Conservation (phyloP, 2,888 invertebrate species). For the Copidosoma aretas region DNA sequence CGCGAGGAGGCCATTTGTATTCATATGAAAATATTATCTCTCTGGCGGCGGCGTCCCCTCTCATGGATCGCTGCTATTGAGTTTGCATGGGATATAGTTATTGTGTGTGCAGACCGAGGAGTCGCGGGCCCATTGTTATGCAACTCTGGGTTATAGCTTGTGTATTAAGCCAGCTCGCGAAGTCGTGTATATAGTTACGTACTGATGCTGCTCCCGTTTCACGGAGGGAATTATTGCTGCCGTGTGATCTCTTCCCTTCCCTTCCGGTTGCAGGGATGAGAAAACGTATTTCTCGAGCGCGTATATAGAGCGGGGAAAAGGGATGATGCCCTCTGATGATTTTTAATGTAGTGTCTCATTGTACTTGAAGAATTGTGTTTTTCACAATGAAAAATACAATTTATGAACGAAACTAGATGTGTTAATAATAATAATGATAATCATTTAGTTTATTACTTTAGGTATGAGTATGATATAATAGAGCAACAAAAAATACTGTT, state of each 20-base stretch:
- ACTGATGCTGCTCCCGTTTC: neutral
- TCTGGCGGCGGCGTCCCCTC: neutral
- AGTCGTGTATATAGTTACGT: slow-evolving; percentile 4
- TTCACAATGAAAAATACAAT: neutral
- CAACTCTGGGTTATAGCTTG: slow-evolving; percentile 44
- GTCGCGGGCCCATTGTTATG: slow-evolving; percentile 51
- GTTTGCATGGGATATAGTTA: slow-evolving; percentile 57
- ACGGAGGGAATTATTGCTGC: slow-evolving; percentile 11
- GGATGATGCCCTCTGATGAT: neutral
- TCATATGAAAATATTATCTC: slow-evolving; percentile 39
- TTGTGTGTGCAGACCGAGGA: no score
- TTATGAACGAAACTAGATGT: no score
- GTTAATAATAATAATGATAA: no score
- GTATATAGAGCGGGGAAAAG: neutral
- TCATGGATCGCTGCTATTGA: slow-evolving; percentile 49
- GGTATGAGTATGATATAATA: no score
- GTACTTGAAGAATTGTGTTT: neutral
- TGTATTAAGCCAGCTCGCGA: neutral
- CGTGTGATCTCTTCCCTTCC: neutral
- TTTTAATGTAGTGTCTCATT: neutral
- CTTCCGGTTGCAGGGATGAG: neutral
- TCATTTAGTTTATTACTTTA: no score
- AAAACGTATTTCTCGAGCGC: no score
- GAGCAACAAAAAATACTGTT: no score
- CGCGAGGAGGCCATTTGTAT: slow-evolving; percentile 35